Percentiles rank a stretch among this genome's conserved stretches.
Conservation (phyloP, 2,113 vertebrate genomes). For the Lophura nycthemera region DNA sequence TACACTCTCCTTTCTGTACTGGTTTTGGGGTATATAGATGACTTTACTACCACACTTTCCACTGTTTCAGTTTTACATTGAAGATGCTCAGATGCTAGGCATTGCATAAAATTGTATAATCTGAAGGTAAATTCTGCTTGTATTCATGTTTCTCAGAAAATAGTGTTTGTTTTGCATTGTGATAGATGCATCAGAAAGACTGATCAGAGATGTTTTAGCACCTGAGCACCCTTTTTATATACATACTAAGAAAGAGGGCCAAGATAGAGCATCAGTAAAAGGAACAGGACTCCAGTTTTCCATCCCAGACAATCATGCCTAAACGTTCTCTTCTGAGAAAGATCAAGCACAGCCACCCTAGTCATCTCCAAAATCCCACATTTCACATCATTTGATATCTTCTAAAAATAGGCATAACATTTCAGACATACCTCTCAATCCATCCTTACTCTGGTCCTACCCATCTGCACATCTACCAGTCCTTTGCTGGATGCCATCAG, state of each 20-base stretch:
- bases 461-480: background rate
- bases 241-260: background rate
- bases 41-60: background rate
- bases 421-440: accelerated
- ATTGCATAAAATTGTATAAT: background rate
- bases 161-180: background rate
- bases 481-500: background rate
- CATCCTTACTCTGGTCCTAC: background rate
- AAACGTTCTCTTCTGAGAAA: background rate
- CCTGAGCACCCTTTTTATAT: accelerated
- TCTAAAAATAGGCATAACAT: background rate
- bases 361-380: background rate
- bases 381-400: background rate
- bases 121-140: background rate
- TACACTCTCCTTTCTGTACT: background rate
- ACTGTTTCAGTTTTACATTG: background rate
- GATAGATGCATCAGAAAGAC: background rate
- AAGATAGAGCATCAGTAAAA: background rate
- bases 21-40: background rate
- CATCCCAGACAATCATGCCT: background rate
- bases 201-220: background rate
- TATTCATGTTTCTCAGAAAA: background rate
- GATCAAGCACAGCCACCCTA: background rate
- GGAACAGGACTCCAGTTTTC: background rate
- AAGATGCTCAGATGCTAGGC: background rate